Evolutionary conservation across 2,797 vertebrate genomes (phyloP).

Genomic region (Malurus leucopterus): DNA sequence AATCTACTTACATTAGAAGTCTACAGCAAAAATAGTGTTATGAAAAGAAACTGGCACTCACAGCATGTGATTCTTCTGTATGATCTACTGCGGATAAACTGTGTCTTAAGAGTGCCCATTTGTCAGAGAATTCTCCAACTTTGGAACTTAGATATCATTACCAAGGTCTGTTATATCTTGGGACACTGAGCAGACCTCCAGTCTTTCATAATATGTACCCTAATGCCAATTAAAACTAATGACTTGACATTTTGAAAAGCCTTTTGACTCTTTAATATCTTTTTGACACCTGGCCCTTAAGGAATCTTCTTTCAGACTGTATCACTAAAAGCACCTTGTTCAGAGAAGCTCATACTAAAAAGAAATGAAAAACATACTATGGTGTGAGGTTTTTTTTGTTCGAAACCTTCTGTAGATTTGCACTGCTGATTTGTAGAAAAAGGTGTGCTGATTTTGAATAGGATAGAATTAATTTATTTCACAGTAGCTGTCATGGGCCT

Average conservation of each 20-base stretch:
- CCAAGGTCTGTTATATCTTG: not conserved
- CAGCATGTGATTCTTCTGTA: not conserved
- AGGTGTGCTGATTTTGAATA: not conserved
- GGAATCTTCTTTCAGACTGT: not conserved
- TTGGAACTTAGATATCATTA: not conserved
- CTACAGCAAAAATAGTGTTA: not conserved
- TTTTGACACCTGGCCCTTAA: slow-evolving; percentile 7
- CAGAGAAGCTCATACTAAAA: not conserved
- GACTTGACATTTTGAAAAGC: not conserved
- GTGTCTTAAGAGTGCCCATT: not conserved
- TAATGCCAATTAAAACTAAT: slow-evolving; percentile 19
- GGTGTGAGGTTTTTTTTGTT: rapidly evolving
- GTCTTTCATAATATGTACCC: not conserved
- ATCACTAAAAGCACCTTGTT: not conserved
- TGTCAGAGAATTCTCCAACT: not conserved
- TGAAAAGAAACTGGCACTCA: not conserved
- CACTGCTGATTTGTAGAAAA: not conserved
- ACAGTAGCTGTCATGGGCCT: not conserved
- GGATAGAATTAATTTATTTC: not conserved
- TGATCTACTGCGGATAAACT: not conserved
- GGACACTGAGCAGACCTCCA: not conserved
- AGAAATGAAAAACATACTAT: not conserved
- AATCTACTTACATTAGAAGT: not conserved
- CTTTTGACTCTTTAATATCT: not conserved
- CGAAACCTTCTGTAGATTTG: not conserved